Conservation (phyloP, 2,113 vertebrate species). For the Psammodynastes pulverulentus region DNA sequence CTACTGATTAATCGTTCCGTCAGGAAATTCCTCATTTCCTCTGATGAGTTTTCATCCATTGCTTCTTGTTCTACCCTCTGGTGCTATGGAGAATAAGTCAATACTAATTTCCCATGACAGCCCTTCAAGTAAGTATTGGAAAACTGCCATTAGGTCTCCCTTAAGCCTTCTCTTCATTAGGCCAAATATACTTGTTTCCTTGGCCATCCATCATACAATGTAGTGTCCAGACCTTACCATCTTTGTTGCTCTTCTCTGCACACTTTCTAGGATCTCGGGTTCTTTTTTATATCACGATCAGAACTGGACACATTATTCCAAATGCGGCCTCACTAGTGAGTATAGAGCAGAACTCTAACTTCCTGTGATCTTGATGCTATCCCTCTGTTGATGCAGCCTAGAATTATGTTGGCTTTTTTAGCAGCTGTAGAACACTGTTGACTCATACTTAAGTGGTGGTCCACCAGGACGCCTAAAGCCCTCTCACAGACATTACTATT, state of each 20-base stretch:
- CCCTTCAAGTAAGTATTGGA: no score
- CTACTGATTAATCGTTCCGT: neutral
- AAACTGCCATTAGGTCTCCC: no score
- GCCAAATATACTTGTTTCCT: no score
- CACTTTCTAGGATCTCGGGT: neutral
- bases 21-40: neutral
- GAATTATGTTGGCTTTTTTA: neutral
- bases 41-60: no score
- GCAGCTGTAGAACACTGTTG: neutral
- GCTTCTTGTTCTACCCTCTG: no score
- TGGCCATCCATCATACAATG: no score
- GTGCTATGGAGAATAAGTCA: no score
- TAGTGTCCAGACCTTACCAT: neutral
- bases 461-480: neutral
- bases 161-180: no score
- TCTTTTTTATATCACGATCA: neutral
- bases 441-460: neutral
- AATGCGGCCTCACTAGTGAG: neutral
- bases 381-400: neutral
- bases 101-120: no score
- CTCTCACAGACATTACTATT: neutral
- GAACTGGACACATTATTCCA: neutral
- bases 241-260: neutral
- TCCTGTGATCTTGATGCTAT: neutral
- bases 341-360: neutral